A percentile compares a stretch with the other conserved stretches of the same genome.
Conservation (phyloP, 2,113 vertebrate species). For the Hippopotamus amphibius region DNA sequence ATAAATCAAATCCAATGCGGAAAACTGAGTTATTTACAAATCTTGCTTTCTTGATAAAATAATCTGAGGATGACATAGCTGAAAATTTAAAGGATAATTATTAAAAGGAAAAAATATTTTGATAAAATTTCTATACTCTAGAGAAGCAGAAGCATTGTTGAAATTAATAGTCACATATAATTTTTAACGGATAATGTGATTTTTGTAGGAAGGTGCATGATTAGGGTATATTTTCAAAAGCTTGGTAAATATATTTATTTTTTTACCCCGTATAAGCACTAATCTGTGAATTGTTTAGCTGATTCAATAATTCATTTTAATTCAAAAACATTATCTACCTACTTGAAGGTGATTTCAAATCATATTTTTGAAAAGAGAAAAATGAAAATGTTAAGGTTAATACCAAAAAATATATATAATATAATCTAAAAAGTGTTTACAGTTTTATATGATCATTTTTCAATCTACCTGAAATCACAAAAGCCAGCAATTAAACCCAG, state of each 20-base stretch:
- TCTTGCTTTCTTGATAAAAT: background rate
- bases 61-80: background rate
- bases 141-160: background rate
- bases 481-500: slow-evolving; percentile 57
- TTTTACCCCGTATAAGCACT: background rate
- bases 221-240: background rate
- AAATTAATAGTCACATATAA: background rate
- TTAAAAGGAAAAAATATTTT: background rate
- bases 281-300: background rate
- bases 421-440: background rate
- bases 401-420: background rate
- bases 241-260: background rate
- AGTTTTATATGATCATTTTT: slow-evolving; percentile 23
- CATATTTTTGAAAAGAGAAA: background rate
- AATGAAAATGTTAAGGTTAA: slow-evolving; percentile 26
- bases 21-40: slow-evolving; percentile 16
- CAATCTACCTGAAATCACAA: slow-evolving; percentile 51
- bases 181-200: background rate
- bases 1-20: background rate
- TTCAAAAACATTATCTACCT: background rate
- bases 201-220: background rate
- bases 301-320: slow-evolving; percentile 38
- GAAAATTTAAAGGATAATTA: background rate
- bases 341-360: slow-evolving; percentile 9
- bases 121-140: background rate